phyloP scores from a whole-genome alignment of 2,888 invertebrate species.

The Andrena hattorfiana region DNA sequence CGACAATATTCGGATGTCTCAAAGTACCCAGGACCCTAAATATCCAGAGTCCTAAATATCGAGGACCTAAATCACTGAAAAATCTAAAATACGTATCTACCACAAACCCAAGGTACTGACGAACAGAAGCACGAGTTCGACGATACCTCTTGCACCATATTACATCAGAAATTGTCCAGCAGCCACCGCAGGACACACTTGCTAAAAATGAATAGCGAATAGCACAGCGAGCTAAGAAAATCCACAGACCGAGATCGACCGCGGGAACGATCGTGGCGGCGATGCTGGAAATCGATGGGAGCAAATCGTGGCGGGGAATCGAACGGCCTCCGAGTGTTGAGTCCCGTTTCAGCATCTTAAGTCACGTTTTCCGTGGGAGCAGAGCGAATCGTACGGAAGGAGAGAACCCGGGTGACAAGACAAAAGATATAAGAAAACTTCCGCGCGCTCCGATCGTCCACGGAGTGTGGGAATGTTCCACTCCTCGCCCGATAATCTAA shows the following conservation, averaged over 20 bases:
- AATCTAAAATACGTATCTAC: no score
- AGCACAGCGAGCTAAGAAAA: neutral
- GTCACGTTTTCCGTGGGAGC: conserved; percentile 78
- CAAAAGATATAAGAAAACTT: conserved; percentile 75
- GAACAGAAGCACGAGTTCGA: no score
- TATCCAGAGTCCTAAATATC: no score
- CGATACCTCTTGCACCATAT: no score
- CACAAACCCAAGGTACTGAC: no score
- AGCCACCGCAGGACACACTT: neutral
- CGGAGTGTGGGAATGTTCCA: conserved; percentile 75
- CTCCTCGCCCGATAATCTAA: neutral
- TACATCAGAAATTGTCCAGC: neutral
- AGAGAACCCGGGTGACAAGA: conserved; percentile 74
- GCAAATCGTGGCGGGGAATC: neutral
- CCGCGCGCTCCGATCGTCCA: conserved; percentile 66
- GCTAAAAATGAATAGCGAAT: neutral
- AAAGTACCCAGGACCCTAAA: no score
- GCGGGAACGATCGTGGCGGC: neutral
- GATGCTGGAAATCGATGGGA: conserved; percentile 1
- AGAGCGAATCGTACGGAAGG: conserved; percentile 73
- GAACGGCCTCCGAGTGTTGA: conserved; percentile 33
- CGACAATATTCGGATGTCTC: no score
- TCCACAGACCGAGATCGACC: conserved; percentile 1
- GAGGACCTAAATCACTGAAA: no score
- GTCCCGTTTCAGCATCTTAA: conserved; percentile 19